These are phyloP conservation scores for Sylvicola cinctus DNA, from an alignment of 2,888 invertebrate species.

Conservation along the genomic window DNA sequence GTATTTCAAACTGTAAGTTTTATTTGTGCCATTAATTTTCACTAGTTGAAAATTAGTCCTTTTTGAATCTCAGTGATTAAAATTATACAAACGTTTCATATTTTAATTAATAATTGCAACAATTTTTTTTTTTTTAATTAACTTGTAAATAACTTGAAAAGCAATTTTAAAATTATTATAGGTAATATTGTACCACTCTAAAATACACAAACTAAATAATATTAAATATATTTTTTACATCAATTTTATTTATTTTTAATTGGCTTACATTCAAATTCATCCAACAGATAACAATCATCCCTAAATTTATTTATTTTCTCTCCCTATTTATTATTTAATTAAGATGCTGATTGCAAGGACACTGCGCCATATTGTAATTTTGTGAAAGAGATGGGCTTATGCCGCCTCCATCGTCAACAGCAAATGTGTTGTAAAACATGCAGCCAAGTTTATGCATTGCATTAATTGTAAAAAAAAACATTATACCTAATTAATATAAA, in stretches of 20 bases:
- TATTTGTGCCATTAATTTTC: conserved; percentile 4
- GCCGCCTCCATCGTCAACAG: conserved; percentile 61
- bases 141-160: too few relatives aligned
- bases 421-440: conserved; percentile 79
- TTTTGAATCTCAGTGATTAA: conserved; percentile 1
- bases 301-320: conserved; percentile 2
- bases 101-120: neutral
- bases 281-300: too few relatives aligned
- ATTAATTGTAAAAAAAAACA: too few relatives aligned
- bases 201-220: conserved; percentile 2
- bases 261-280: too few relatives aligned
- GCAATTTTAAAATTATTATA: too few relatives aligned
- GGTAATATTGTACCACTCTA: neutral
- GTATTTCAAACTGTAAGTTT: conserved; percentile 32
- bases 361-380: conserved; percentile 70
- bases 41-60: conserved; percentile 1
- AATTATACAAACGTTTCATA: neutral
- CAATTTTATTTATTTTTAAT: conserved; percentile 5
- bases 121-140: conserved; percentile 3
- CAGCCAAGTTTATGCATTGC: conserved; percentile 11
- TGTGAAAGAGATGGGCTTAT: conserved; percentile 73
- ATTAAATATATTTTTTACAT: conserved; percentile 4
- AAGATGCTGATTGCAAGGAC: conserved; percentile 54
- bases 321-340: conserved; percentile 14
- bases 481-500: too few relatives aligned